These are phyloP conservation scores for Pristionchus arcanus DNA, from an alignment of 2,888 invertebrate genomes.

Conservation along the genomic window DNA sequence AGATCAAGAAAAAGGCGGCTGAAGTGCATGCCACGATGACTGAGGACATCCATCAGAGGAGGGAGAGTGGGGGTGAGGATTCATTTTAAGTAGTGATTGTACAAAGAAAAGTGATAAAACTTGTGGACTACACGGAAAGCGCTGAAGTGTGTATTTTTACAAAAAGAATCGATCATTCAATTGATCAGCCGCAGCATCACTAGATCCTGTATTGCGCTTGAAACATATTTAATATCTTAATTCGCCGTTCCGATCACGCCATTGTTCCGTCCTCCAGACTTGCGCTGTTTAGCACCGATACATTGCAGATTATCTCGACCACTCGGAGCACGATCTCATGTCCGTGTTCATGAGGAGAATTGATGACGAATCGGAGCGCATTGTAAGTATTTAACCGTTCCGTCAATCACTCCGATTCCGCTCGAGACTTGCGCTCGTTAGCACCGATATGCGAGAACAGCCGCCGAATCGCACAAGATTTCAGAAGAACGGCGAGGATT, in stretches of 20 bases:
- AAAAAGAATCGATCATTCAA: too few species aligned
- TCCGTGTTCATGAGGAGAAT: slow-evolving; percentile 54
- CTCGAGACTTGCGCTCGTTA: not conserved
- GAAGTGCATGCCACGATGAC: slow-evolving; percentile 52
- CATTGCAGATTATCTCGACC: slow-evolving; percentile 52
- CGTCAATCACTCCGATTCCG: not conserved
- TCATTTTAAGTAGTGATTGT: not conserved
- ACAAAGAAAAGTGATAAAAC: too few species aligned
- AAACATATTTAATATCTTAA: too few species aligned
- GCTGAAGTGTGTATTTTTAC: too few species aligned
- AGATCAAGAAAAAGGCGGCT: slow-evolving; percentile 55
- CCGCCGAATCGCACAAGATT: not conserved
- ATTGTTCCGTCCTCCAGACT: not conserved
- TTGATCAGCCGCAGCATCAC: too few species aligned
- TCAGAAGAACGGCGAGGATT: slow-evolving; percentile 4
- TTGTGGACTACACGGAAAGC: too few species aligned
- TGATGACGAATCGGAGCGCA: slow-evolving; percentile 33
- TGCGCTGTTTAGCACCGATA: not conserved
- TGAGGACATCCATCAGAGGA: slow-evolving; percentile 39
- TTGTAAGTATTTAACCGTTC: not conserved
- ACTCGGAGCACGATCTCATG: slow-evolving; percentile 32
- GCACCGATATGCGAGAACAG: not conserved
- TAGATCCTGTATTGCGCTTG: too few species aligned
- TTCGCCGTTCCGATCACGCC: too few species aligned
- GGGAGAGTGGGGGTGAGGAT: slow-evolving; percentile 43